These are phyloP conservation scores for Phyllopteryx taeniolatus DNA, from an alignment of 2,113 vertebrate species.

Conservation along the genomic window DNA sequence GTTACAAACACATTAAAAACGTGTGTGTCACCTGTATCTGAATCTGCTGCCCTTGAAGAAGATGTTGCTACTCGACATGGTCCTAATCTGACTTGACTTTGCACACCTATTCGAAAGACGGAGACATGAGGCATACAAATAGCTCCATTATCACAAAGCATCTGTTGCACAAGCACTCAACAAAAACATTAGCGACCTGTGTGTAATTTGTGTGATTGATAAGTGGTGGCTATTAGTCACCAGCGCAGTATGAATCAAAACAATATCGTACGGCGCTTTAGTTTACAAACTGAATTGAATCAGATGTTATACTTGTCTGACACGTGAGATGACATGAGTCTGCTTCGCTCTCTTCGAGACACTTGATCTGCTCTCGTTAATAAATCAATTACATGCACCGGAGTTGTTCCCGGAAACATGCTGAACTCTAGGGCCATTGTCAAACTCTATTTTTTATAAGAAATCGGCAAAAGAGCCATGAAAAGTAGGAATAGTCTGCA, in stretches of 20 bases:
- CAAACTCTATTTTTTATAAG: not conserved
- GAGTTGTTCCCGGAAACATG: constrained; percentile 4
- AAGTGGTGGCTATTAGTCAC: not conserved
- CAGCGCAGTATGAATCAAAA: not conserved
- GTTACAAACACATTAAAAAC: not conserved
- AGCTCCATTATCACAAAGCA: constrained; percentile 5
- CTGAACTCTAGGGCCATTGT: not conserved
- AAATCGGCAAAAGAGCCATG: not conserved
- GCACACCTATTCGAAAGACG: constrained; percentile 80
- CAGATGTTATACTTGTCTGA: constrained; percentile 58
- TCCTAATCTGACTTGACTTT: constrained; percentile 98
- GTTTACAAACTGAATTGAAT: constrained; percentile 51
- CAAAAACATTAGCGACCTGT: not conserved
- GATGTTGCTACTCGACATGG: constrained; percentile 95
- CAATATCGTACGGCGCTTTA: constrained; percentile 2
- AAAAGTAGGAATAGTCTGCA: not conserved
- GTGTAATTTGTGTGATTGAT: constrained; percentile 5
- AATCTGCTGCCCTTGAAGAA: constrained; percentile 99
- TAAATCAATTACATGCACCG: constrained; percentile 14
- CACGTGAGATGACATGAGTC: constrained; percentile 46
- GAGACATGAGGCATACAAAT: constrained; percentile 10
- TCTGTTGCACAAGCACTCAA: constrained; percentile 1
- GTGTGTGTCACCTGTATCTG: constrained; percentile 85
- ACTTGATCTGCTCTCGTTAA: constrained; percentile 39
- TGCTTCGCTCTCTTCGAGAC: constrained; percentile 26